These are phyloP conservation scores for Danionella dracula DNA, from an alignment of 2,797 vertebrate species.

Conservation along the genomic window DNA sequence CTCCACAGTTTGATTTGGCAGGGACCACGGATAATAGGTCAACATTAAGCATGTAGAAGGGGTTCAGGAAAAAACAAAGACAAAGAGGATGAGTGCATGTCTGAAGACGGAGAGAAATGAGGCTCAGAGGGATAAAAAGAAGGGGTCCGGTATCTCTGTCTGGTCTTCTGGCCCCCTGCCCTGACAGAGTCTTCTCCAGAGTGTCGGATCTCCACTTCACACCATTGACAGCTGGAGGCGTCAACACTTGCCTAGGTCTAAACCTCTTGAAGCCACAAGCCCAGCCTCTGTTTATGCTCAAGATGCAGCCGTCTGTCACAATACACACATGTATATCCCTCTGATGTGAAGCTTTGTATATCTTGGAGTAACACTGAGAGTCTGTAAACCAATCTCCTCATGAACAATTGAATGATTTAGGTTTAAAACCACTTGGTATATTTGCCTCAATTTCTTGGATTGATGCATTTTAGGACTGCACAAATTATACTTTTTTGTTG, in stretches of 20 bases:
- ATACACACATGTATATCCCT: conserved; percentile 57
- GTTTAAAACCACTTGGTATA: conserved; percentile 21
- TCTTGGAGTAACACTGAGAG: conserved; percentile 2
- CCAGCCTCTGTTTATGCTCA: conserved; percentile 60
- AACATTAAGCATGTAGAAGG: conserved; percentile 20
- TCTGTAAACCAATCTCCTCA: not conserved
- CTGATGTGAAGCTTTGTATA: conserved; percentile 42
- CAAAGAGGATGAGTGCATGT: conserved; percentile 28
- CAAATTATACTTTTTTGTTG: not conserved
- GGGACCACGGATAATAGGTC: conserved; percentile 10
- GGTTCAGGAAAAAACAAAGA: conserved; percentile 37
- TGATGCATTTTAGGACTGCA: conserved; percentile 8
- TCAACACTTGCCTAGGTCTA: conserved; percentile 62
- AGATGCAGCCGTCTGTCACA: conserved; percentile 63
- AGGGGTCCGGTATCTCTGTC: conserved; percentile 11
- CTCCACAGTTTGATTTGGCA: conserved; percentile 30
- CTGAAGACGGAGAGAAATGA: conserved; percentile 40
- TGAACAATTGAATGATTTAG: not conserved
- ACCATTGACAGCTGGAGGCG: conserved; percentile 75
- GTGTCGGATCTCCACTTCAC: conserved; percentile 71
- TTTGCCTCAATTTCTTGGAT: not conserved
- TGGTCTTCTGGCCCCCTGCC: conserved; percentile 62
- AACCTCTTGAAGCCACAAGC: conserved; percentile 58
- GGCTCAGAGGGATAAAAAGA: conserved; percentile 58
- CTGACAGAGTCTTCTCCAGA: conserved; percentile 64